Evolutionary conservation across 2,113 vertebrate genomes (phyloP), one percentile per base, ranked within the genome.

Genomic region (Xiphophorus couchianus): DNA sequence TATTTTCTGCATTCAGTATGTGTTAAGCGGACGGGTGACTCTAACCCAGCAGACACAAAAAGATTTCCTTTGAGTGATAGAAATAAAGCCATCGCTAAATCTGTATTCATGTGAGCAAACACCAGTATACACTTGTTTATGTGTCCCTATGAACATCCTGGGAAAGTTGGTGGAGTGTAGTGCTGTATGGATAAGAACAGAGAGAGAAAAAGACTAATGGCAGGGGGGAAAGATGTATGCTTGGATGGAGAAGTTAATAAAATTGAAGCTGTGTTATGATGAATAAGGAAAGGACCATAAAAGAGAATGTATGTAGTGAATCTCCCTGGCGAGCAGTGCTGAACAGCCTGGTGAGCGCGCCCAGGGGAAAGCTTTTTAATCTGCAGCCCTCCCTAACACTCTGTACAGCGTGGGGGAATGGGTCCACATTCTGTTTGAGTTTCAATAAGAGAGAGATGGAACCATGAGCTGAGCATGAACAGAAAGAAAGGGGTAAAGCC

Each of bases 281-380:
- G 91, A 93, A 93, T 93, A 94, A 93, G 91, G 87, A 92, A 93
- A 84, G 88, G 86, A 81, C 90, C 85, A 86, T 94, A 92, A 93
- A 93, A 92, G 88, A 92, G 83, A 93, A 92, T 89, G 87, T 91
- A 87, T 93, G 92, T 93, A 89, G 92, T 91, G 91, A 91, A 90
- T 91, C 89, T 93, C 90, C 84, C 89, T 80, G 84, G 91, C 77
- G 83, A 91, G 87, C 75, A 63, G 69, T 72, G 81, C 78, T 84
- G 89, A 92, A 90, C 90, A 91, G 90, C 89, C 88, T 87, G 88
- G 91, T 85, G 92, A 93, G 91, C 83, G 82, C 86, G 87, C 92
- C 88, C 91, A 71, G 54, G 91, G 90, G 91, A 91, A 80, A 77
- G 78, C 81, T 89, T 94, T 94, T 91, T 92, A 92, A 91, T 92